phyloP scores from a whole-genome alignment of 2,113 vertebrate species.

The Xyrauchen texanus region DNA sequence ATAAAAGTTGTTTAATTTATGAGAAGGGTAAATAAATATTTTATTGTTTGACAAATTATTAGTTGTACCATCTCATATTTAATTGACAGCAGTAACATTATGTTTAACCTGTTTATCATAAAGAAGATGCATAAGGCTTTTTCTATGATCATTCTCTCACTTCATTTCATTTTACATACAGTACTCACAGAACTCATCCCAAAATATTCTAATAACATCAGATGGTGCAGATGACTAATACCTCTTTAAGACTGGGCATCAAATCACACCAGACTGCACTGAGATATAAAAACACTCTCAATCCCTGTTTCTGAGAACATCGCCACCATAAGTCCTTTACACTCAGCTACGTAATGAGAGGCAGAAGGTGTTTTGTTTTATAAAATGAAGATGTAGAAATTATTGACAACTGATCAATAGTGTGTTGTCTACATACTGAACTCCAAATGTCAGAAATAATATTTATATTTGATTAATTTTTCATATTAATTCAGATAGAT shows the following conservation, averaged over 20 bases:
- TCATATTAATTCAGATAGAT: no score
- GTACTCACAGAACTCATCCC: constrained; percentile 23
- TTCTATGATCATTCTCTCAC: background rate
- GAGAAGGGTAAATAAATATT: no score
- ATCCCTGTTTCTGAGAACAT: background rate
- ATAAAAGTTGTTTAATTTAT: no score
- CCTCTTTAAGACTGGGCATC: constrained; percentile 22
- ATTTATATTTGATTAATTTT: background rate
- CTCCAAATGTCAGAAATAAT: background rate
- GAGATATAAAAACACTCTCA: background rate
- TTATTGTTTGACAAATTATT: no score
- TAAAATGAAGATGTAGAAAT: background rate
- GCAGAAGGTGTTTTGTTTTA: background rate
- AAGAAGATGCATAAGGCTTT: background rate
- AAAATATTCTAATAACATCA: constrained; percentile 41
- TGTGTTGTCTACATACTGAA: background rate
- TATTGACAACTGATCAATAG: background rate
- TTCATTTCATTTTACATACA: constrained; percentile 39
- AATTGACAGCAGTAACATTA: no score
- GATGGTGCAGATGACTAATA: constrained; percentile 46
- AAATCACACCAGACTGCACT: constrained; percentile 10
- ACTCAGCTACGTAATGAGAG: background rate
- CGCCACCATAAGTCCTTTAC: background rate
- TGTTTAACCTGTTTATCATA: background rate
- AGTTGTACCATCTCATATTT: no score